phyloP scores from a whole-genome alignment of 2,113 vertebrate species.

The Dicrurus megarhynchus region DNA sequence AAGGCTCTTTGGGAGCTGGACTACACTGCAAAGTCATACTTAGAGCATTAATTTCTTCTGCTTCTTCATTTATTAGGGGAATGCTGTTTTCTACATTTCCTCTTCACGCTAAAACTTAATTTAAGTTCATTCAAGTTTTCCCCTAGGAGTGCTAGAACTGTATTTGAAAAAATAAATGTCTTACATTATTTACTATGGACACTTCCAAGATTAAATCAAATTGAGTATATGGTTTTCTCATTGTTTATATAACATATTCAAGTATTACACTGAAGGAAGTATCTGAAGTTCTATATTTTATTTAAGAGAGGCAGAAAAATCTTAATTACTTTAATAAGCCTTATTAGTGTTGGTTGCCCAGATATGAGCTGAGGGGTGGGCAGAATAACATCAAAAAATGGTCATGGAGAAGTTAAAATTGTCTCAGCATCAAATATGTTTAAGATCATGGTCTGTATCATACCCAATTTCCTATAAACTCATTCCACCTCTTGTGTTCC shows the following conservation, averaged over 20 bases:
- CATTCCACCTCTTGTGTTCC: background rate
- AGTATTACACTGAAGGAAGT: background rate
- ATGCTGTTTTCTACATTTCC: background rate
- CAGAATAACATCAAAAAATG: background rate
- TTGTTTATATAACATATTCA: background rate
- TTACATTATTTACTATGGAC: background rate
- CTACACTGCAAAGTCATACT: background rate
- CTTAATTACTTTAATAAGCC: background rate
- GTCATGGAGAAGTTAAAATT: background rate
- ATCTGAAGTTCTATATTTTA: background rate
- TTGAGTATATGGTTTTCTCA: background rate
- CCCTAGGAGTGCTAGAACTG: background rate
- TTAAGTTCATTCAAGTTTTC: background rate
- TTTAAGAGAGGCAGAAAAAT: background rate
- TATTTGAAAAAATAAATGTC: background rate
- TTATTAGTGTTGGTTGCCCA: background rate
- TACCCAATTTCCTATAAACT: background rate
- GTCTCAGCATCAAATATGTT: background rate
- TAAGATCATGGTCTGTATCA: background rate
- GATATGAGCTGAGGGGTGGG: fast-evolving
- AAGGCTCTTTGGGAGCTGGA: background rate
- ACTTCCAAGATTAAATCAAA: background rate
- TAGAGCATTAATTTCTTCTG: background rate
- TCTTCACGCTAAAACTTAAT: background rate
- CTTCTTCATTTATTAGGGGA: background rate